Base-by-base conservation (phyloP, 2,113 vertebrate genomes). In the Psilopogon haemacephalus region DNA sequence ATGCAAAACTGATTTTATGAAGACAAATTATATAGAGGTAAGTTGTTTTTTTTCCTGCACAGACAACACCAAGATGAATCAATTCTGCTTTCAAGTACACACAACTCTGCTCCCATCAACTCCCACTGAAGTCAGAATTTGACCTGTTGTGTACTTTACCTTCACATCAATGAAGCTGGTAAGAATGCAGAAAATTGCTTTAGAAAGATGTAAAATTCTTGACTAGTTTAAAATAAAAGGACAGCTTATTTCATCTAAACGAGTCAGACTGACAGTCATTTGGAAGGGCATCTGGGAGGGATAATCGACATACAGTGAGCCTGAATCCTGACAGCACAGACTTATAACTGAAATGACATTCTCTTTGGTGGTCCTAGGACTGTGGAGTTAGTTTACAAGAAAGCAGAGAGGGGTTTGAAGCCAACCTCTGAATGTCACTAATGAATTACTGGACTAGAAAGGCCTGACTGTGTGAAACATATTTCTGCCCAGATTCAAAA, bases 131-230 rank as follows among this genome's bases (percentile, higher is more conserved):
- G 90, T 89, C 91, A 93, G 67, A 86, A 76, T 80, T 68, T 95
- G 91, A 95, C 89, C 89, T 92, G 68, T 64, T 96, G 84, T 92
- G 78, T 94, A 94, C 64, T 92, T 94, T 87, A 93, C 35, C 71
- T 87, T 96, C 82, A 93, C 75, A 93, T 95, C 89, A 92, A n/a
- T 80, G 56, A 93, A 93, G 60, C 48, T 8, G 6, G 52, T 79
- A 85, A 92, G 67, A 96, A 93, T 77, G 63, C 35, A 95, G 86
- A 96, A 96, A 94, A 94, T 89, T 94, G 64, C 60, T 94, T 93
- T 71, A 89, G 81, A 94, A 92, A 90, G 71, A 94, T 68, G 20
- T 37, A 89, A 92, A 92, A 91, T 74, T 88, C 63, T 77, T 93
- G 63, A 83, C 71, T 76, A 59, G 33, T 77, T 89, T 85, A 83